Percentiles rank a stretch among this genome's conserved stretches.
Conservation (phyloP, 2,888 invertebrate species). For the Charanyca ferruginea region DNA sequence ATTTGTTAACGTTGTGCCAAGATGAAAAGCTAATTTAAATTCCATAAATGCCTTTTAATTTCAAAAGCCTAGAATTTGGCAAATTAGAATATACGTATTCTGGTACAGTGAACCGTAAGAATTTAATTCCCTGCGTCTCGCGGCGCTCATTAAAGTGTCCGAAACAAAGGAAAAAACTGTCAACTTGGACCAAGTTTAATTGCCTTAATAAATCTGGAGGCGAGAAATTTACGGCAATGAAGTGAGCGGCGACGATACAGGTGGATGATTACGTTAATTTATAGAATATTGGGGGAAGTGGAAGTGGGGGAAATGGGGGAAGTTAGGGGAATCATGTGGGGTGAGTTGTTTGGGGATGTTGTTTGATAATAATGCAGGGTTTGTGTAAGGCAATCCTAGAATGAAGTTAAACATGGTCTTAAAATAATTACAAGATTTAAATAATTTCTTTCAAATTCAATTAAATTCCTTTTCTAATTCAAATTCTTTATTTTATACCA, state of each 20-base stretch:
- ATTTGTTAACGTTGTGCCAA: neutral
- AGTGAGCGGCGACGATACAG: slow-evolving; percentile 62
- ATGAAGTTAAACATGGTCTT: neutral
- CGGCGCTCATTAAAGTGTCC: slow-evolving; percentile 84
- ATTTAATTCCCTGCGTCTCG: slow-evolving; percentile 77
- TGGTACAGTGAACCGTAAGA: slow-evolving; percentile 56
- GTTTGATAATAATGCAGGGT: neutral
- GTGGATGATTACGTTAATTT: slow-evolving; percentile 53
- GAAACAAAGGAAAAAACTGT: slow-evolving; percentile 88
- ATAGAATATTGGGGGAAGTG: slow-evolving; percentile 29
- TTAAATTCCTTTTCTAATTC: too few relatives aligned
- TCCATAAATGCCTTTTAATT: slow-evolving; percentile 37
- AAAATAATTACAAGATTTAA: too few relatives aligned
- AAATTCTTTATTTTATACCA: too few relatives aligned
- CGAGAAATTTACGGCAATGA: slow-evolving; percentile 71
- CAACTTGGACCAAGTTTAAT: slow-evolving; percentile 88
- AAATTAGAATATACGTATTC: slow-evolving; percentile 39
- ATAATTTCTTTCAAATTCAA: too few relatives aligned
- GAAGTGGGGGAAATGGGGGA: neutral
- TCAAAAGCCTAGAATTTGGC: slow-evolving; percentile 20
- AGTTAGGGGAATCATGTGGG: neutral
- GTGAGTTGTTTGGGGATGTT: neutral
- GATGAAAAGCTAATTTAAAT: slow-evolving; percentile 26
- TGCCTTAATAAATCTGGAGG: slow-evolving; percentile 88
- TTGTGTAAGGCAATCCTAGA: neutral